Base-by-base conservation (phyloP, 2,113 vertebrate genomes). In the Vanacampus margaritifer region DNA sequence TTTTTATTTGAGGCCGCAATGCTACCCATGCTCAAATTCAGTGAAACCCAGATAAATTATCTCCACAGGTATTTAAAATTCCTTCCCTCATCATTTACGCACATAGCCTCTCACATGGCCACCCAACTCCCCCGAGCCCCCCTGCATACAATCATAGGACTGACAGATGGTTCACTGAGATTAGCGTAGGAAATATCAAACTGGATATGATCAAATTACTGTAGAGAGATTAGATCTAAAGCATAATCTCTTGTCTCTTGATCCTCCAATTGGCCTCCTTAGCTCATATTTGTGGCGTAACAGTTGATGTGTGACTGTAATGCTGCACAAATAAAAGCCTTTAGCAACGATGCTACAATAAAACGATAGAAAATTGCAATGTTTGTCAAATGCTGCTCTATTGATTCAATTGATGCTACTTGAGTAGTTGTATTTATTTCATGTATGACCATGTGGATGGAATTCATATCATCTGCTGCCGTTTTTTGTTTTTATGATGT, bases 101-200 rank as follows among this genome's bases (percentile, higher is more conserved):
- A 79, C 41, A 78, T 59, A 56, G 32, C 3, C 50, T 54, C 41
- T 54, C 45, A 37, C 14, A 53, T 26, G 14, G 35, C 48, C 45
- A 28, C 24, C 26, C 26, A 2, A 24, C 23, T 45, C 24, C 45
- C 7, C 28, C 35, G 3, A 21, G 11, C 21, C 61, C 36, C 48
- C 35, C 72, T 21, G 17, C 67, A 60, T 65, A 45, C 73, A 71
- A 9, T 72, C 35, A 32, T 32, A 59, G 72, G 82, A 84, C 76
- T 72, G 84, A 83, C 86, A 91, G 88, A 93, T 90, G 89, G 87
- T 71, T 80, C 56, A 70, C 35, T 28, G 79, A 88, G 87, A 90
- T 92, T 90, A 90, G 74, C 69, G 41, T 56, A 76, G 75, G 71
- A 89, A 84, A 91, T 85, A 87, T 87, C 75, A 86, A 85, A 86